Evolutionary conservation across 2,888 invertebrate genomes (phyloP).

Genomic region (Lithophane leautieri): DNA sequence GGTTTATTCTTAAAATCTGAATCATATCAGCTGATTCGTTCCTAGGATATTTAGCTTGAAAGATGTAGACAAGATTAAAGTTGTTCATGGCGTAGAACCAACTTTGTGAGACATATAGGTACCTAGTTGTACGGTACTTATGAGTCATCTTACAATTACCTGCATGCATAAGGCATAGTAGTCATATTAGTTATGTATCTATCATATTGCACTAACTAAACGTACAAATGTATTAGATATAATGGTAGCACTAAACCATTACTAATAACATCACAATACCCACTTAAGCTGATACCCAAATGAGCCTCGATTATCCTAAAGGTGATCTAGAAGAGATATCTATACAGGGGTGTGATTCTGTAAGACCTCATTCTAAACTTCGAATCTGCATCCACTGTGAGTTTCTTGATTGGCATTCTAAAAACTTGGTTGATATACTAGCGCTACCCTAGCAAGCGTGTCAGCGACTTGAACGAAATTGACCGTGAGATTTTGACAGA

Average conservation of each 20-base stretch:
- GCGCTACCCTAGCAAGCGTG: too few relatives aligned
- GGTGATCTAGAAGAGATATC: too few relatives aligned
- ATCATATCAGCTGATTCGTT: not conserved
- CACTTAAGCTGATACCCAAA: not conserved
- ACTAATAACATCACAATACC: not conserved
- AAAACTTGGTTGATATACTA: too few relatives aligned
- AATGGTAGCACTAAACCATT: not conserved
- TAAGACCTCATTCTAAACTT: too few relatives aligned
- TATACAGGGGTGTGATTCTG: too few relatives aligned
- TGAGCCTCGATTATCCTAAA: too few relatives aligned
- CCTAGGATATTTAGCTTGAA: not conserved
- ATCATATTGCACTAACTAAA: not conserved
- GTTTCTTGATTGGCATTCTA: too few relatives aligned
- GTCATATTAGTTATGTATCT: not conserved
- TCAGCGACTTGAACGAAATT: too few relatives aligned
- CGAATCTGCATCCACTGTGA: too few relatives aligned
- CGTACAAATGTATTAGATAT: not conserved
- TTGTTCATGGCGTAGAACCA: not conserved
- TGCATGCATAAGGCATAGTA: not conserved
- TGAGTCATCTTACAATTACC: constrained; percentile 19
- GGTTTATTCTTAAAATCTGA: not conserved
- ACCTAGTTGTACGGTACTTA: not conserved
- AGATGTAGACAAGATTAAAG: constrained; percentile 7
- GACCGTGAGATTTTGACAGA: too few relatives aligned
- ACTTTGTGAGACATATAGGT: constrained; percentile 1